Evolutionary conservation across 2,888 invertebrate species (phyloP).

Genomic region (Hemistola chrysoprasaria): DNA sequence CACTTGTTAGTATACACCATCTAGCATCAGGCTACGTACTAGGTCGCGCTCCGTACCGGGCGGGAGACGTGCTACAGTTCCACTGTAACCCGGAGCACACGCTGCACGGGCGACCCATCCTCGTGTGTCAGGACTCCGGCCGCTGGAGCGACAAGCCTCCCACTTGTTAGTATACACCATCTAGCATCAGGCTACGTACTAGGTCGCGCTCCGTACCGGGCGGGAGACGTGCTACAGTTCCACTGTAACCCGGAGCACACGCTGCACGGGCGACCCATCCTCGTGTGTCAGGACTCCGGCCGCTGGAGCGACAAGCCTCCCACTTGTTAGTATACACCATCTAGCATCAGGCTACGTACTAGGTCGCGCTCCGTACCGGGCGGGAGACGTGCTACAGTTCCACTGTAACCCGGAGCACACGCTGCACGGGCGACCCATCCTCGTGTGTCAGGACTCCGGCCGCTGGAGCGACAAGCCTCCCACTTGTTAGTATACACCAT

Average conservation of each 20-base stretch:
- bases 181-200: slow-evolving; percentile 91
- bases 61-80: no score
- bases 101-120: slow-evolving; percentile 94
- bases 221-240: no score
- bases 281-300: slow-evolving; percentile 94
- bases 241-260: slow-evolving; percentile 85
- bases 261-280: slow-evolving; percentile 94
- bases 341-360: slow-evolving; percentile 91
- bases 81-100: slow-evolving; percentile 85
- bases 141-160: slow-evolving; percentile 92
- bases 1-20: slow-evolving; percentile 88
- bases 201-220: slow-evolving; percentile 83
- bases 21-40: slow-evolving; percentile 91
- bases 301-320: slow-evolving; percentile 92
- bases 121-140: slow-evolving; percentile 94
- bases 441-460: slow-evolving; percentile 94
- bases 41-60: slow-evolving; percentile 83
- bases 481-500: slow-evolving; percentile 88
- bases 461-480: slow-evolving; percentile 92
- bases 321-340: slow-evolving; percentile 89
- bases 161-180: slow-evolving; percentile 88
- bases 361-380: slow-evolving; percentile 83
- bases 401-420: slow-evolving; percentile 85
- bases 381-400: no score
- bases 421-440: slow-evolving; percentile 94